Base-by-base conservation (phyloP, 2,113 vertebrate species). In the Megaceryle torquata region DNA sequence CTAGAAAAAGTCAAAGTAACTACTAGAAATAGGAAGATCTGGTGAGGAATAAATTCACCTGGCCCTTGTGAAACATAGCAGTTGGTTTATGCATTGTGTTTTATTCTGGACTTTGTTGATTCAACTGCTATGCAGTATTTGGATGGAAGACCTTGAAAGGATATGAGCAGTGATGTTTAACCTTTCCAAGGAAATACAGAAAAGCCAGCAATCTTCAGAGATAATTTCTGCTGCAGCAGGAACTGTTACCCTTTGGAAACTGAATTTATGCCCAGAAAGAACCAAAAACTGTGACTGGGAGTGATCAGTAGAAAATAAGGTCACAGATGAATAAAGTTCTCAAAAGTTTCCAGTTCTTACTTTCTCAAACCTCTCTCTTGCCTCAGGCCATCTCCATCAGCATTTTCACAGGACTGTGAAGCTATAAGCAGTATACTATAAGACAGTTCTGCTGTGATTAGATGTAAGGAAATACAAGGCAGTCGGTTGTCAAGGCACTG, bases 251-350 rank as follows among this genome's bases (percentile, higher is more conserved):
- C 29, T 79, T 84, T 70, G 91, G 80, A 92, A 93, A 79, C 37
- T 19, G 48, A 93, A 75, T 92, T 88, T 65, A 60, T 91, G 26
- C 35, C 26, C 53, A 86, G 53, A 92, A 86, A 86, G 39, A 75
- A 78, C 29, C 44, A 48, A 88, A 94, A 88, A 72, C 2, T 76
- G 25, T 81, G 64, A 41, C 48, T 79, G 84, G 31, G 13, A 85
- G 53, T 28, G 57, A 91, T 96, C 81, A 89, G 72, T 79, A 89
- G 39, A 76, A 92, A 87, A 92, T 95, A 85, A 87, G 65, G 93
- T 94, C 89, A 93, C 11, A 79, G 48, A 12, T 91, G 69, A 95
- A 95, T 79, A 89, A 95, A 93, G 57, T 93, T 85, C 91, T 82
- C 74, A 76, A 89, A 94, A 95, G 65, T 92, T 97, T 76, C 61